phyloP scores from a whole-genome alignment of 92 coral and sea anemone genomes.

The Zoanthus gigantus region DNA sequence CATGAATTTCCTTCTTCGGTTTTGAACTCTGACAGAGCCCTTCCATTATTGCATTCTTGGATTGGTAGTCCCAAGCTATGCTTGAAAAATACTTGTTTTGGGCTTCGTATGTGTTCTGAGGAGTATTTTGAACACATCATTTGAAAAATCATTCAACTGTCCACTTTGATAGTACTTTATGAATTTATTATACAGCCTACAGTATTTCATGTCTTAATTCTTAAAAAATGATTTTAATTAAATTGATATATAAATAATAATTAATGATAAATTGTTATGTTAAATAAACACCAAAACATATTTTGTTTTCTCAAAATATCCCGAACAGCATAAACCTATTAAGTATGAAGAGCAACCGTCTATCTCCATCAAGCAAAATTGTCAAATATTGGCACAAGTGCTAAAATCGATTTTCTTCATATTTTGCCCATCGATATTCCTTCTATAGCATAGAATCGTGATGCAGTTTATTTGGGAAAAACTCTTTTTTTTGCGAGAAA shows the following conservation, averaged over 20 bases:
- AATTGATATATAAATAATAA: constrained; percentile 4
- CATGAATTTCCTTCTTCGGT: constrained; percentile 4
- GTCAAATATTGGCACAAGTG: no score
- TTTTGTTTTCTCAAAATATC: not conserved
- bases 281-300: not conserved
- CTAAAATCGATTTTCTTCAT: no score
- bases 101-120: not conserved
- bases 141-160: not conserved
- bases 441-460: no score
- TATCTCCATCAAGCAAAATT: no score
- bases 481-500: no score
- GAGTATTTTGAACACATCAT: not conserved
- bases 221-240: not conserved
- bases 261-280: not conserved
- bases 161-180: constrained; percentile 4
- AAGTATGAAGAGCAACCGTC: not conserved
- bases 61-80: constrained; percentile 16
- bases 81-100: constrained; percentile 27
- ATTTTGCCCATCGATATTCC: no score
- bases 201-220: not conserved
- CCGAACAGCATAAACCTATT: not conserved
- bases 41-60: constrained; percentile 8
- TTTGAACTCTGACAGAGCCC: not conserved
- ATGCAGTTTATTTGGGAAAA: no score
- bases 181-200: not conserved